Conservation (phyloP, 2,888 invertebrate species). For the Thera britannica region DNA sequence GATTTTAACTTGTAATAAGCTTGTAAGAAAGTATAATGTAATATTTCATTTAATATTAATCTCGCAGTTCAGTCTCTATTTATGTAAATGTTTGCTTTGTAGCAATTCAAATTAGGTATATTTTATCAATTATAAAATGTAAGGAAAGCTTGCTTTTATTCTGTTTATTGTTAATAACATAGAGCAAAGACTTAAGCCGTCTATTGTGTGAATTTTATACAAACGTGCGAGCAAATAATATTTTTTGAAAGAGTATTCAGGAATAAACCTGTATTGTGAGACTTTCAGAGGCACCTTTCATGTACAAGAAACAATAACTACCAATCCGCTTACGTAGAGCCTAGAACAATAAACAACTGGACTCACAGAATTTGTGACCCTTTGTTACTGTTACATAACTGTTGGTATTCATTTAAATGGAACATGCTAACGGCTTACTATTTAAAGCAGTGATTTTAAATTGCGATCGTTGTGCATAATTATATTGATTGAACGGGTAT, state of each 20-base stretch:
- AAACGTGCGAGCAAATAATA: conserved; percentile 1
- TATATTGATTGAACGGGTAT: too few relatives aligned
- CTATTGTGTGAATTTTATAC: conserved; percentile 2
- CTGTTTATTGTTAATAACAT: neutral
- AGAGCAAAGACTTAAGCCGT: neutral
- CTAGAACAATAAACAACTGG: conserved; percentile 14
- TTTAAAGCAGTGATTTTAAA: too few relatives aligned
- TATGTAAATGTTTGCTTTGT: too few relatives aligned
- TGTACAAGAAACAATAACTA: conserved; percentile 10
- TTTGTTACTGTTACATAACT: neutral
- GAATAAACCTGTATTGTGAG: conserved; percentile 5
- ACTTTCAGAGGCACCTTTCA: conserved; percentile 5
- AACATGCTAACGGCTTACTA: too few relatives aligned
- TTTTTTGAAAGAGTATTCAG: conserved; percentile 2
- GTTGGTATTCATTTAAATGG: too few relatives aligned
- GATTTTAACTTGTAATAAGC: too few relatives aligned
- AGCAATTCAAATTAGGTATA: too few relatives aligned
- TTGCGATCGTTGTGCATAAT: too few relatives aligned
- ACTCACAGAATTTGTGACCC: neutral
- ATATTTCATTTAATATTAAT: too few relatives aligned
- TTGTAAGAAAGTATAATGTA: too few relatives aligned
- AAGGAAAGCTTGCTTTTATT: neutral
- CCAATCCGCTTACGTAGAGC: conserved; percentile 17
- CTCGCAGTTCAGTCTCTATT: too few relatives aligned
- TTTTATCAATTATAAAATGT: neutral